Base-by-base conservation (phyloP, 2,888 invertebrate species). In the Andrena marginata region DNA sequence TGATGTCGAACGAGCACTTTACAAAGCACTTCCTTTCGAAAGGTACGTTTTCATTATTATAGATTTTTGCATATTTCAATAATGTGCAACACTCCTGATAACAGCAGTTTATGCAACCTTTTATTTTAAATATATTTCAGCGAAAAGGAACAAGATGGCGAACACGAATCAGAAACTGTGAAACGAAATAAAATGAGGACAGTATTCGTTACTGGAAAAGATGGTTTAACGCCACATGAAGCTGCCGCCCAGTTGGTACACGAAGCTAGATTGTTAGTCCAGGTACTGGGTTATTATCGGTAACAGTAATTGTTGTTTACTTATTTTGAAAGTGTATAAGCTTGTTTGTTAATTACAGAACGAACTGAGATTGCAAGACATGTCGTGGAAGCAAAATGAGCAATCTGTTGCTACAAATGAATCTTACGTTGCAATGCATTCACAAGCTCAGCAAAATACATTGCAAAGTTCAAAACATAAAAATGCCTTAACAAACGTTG, bases 11-110 rank as follows among this genome's bases (percentile, higher is more conserved):
- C 96, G 96, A 89, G 95, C 97, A 64, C 95, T 99, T 10, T 95
- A 96, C 80, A 97, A 97, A 92, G 96, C 97, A 3, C 95, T 97
- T 2, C 98, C 99, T 48, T 99, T 99, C 94, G 97, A 98, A 94
- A 98, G 95, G 96, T 95, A 90, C 35, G 42, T 16, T 13, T 42
- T 42, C 42, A 16, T 42, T 16, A 42, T 42, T 42, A 42, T 42
- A 42, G 42, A 42, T 35, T 35, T 8, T 10, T 35, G 35, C 42
- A 0, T 42, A 49, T 56, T 48, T 65, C 8, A 48, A 13, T 54
- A 7, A 13, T 56, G 29, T 13, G 10, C 16, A 13, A 4, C 59
- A 7, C 31, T 16, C 49, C 20, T 72, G 26, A 48, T 42, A 16
- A 42, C 16, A 5, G 16, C 13, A 42, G 42, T 42, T 42, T 42